Base-by-base conservation (phyloP, 1,140 invertebrate genomes). In the Drosophila setifemur region DNA sequence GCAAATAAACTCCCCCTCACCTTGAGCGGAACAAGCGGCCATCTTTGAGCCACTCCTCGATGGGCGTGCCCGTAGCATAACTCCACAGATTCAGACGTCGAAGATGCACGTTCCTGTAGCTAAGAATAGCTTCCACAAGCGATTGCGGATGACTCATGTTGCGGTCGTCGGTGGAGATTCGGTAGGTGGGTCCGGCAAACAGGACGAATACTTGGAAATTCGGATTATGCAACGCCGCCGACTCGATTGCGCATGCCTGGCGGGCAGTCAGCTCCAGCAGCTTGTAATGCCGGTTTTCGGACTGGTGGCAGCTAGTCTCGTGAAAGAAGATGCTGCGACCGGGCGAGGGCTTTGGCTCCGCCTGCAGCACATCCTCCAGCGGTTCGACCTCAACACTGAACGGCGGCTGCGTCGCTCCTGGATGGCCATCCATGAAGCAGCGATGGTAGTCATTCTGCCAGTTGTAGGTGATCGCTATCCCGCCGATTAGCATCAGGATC, bases 181-280 rank as follows among this genome's bases (percentile, higher is more conserved):
- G 42, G 9, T 66, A 90, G 0, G 79, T 90, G 0, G 92, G 91
- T 21, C 92, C 92, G 0, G 93, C 86, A 69, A 92, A 93, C 2
- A 94, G 52, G 5, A 94, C 66, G 64, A 92, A 93, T 0, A 95
- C 90, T 16, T 91, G 90, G 48, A 91, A 91, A 43, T 91, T 90
- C 8, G 93, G 93, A 90, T 95, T 94, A 75, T 92, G 90, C 25
- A 88, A 73, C 1, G 94, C 94, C 0, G 94, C 93, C 0, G 94
- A 94, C 90, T 95, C 94, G 1, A 95, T 92, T 0, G 94, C 93
- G 70, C 94, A 95, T 0, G 94, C 93, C 73, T 95, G 93, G 12
- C 94, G 89, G 0, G 92, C 53, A 16, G 88, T 92, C 14, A 94
- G 68, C 6, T 88, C 47, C 14, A 81, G 33, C 8, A 42, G n/a